Base-by-base conservation (phyloP, 2,888 invertebrate genomes). In the Plusia festucae region DNA sequence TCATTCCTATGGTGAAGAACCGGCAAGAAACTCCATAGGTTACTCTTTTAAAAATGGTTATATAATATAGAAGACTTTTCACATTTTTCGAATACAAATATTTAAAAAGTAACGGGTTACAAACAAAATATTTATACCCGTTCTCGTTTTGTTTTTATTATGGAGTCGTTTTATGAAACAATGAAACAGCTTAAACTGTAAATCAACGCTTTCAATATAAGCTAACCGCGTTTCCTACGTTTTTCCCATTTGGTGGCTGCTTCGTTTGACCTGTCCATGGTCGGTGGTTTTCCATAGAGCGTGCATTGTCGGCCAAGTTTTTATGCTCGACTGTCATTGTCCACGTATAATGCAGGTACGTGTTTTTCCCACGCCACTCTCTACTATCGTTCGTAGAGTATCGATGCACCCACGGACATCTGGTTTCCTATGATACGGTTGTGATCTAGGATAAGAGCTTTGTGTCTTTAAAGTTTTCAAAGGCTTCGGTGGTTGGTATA, bases 291-390 rank as follows among this genome's bases (percentile, higher is more conserved):
- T 89, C 87, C 89, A 88, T 86, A 81, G 84, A 76, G 79, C 78
- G 68, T 78, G 85, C 81, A 90, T 91, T 92, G 92, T 91, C 70
- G 68, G 79, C 67, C 85, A 87, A 90, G 87, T 92, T 91, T 93
- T 91, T 90, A 86, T 92, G 80, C 82, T 67, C 70, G 83, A 84
- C 73, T 86, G 86, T 88, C 86, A 90, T 91, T 91, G 90, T 92
- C 79, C 80, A 64, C 67, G 74, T 68, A 82, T 80, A 87, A 88
- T 85, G 82, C 77, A 73, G 55, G 76, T 77, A 82, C 73, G 73
- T 78, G 75, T 67, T 77, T 78, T 91, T 93, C 92, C 91, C 93
- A 93, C 92, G 93, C 74, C 72, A 77, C 74, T 82, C 73, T 71
- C 53, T 60, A 65, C 68, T 65, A 77, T 65, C 67, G 64, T 62